These are phyloP conservation scores for Eospalax fontanierii DNA, from an alignment of 2,797 vertebrate genomes.

Conservation along the genomic window DNA sequence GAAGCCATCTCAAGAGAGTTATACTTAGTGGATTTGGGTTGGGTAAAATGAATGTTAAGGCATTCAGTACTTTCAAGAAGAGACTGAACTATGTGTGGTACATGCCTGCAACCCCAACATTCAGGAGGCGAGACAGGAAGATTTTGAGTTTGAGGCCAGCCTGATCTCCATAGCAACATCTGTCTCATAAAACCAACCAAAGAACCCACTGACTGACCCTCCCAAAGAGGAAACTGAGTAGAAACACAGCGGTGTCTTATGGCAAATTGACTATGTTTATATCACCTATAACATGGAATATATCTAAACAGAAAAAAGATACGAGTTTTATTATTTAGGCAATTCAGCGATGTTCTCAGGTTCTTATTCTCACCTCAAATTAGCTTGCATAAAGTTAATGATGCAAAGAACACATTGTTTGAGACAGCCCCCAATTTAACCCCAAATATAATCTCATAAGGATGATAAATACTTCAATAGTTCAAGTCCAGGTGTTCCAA, in stretches of 20 bases:
- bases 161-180: neutral
- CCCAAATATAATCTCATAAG: neutral
- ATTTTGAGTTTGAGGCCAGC: neutral
- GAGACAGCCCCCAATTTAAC: neutral
- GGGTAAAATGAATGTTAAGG: neutral
- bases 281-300: neutral
- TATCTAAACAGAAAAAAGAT: neutral
- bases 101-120: neutral
- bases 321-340: neutral
- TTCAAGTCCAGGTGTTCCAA: neutral
- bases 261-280: neutral
- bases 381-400: neutral
- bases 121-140: neutral
- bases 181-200: neutral
- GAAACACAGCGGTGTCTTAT: neutral
- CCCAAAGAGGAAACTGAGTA: neutral
- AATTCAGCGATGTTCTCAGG: neutral
- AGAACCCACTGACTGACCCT: neutral
- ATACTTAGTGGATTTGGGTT: neutral
- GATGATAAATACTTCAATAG: neutral
- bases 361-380: neutral
- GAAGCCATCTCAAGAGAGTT: neutral
- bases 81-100: neutral
- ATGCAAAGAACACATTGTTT: neutral
- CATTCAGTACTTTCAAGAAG: neutral